phyloP scores from a whole-genome alignment of 1,140 invertebrate species.

The Drosophila ercepeae region DNA sequence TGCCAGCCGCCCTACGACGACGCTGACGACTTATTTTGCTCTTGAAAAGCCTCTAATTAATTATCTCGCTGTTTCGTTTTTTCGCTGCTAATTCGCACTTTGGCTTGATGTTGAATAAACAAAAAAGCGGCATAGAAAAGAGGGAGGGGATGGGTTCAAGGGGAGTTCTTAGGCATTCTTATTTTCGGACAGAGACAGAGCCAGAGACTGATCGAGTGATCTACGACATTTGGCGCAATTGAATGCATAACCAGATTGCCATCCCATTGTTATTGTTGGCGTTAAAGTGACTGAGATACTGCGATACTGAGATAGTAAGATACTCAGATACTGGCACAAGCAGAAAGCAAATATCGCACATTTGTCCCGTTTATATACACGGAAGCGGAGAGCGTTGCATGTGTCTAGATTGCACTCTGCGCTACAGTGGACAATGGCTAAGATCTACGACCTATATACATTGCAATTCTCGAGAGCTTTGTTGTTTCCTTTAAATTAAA shows the following conservation, averaged over 20 bases:
- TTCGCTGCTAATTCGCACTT: constrained; percentile 45
- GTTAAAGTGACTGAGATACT: neutral
- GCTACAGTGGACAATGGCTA: constrained; percentile 8
- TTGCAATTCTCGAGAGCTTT: neutral
- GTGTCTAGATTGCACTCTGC: neutral
- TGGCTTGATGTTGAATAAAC: constrained; percentile 10
- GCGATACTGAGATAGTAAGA: neutral
- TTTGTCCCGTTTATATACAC: constrained; percentile 39
- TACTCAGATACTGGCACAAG: constrained; percentile 1
- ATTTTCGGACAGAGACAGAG: constrained; percentile 3
- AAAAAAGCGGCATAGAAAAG: neutral
- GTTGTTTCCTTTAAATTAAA: neutral
- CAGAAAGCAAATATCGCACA: constrained; percentile 15
- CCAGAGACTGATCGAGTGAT: constrained; percentile 8
- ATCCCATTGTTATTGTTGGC: constrained; percentile 8
- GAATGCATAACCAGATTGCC: constrained; percentile 11
- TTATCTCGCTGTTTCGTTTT: constrained; percentile 47
- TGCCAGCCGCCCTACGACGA: constrained; percentile 20
- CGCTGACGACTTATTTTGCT: constrained; percentile 54
- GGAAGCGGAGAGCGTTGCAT: constrained; percentile 23
- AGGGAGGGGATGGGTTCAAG: neutral
- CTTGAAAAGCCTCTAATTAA: constrained; percentile 57
- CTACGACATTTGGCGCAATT: constrained; percentile 15
- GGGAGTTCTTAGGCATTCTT: constrained; percentile 10
- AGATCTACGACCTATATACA: neutral